phyloP scores from a whole-genome alignment of 2,888 invertebrate species.

The Catocala sponsa region DNA sequence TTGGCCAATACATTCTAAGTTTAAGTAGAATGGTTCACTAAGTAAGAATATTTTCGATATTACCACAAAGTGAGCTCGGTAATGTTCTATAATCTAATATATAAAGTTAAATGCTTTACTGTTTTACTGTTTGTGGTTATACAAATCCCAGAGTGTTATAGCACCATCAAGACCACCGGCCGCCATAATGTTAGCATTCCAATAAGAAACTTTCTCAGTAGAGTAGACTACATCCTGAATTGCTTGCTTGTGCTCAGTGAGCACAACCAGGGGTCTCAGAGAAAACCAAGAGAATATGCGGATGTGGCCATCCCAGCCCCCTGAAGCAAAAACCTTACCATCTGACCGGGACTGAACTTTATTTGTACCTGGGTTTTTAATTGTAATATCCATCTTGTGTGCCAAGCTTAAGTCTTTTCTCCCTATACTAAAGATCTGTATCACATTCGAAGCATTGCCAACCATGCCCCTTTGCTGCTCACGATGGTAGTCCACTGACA shows the following conservation, averaged over 20 bases:
- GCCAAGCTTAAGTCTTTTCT: slow-evolving; percentile 86
- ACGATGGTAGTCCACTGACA: slow-evolving; percentile 91
- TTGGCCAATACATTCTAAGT: slow-evolving; percentile 40
- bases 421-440: slow-evolving; percentile 89
- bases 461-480: slow-evolving; percentile 90
- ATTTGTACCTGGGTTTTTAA: slow-evolving; percentile 93
- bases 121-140: slow-evolving; percentile 86
- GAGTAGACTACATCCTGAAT: slow-evolving; percentile 93
- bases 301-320: slow-evolving; percentile 93
- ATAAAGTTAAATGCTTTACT: slow-evolving; percentile 60
- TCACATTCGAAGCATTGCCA: slow-evolving; percentile 89
- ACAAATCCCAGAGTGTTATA: slow-evolving; percentile 94
- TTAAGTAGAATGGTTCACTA: slow-evolving; percentile 38
- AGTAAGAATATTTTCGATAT: slow-evolving; percentile 31
- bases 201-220: slow-evolving; percentile 88
- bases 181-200: slow-evolving; percentile 93
- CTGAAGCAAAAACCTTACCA: slow-evolving; percentile 91
- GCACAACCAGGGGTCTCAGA: slow-evolving; percentile 90
- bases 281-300: slow-evolving; percentile 94
- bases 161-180: slow-evolving; percentile 92
- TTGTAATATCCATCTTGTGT: slow-evolving; percentile 88
- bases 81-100: slow-evolving; percentile 47
- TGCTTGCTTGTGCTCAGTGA: slow-evolving; percentile 91
- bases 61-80: slow-evolving; percentile 39
- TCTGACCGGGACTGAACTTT: slow-evolving; percentile 90